Conservation (phyloP, 2,888 invertebrate genomes). For the Acrobasis consociella region DNA sequence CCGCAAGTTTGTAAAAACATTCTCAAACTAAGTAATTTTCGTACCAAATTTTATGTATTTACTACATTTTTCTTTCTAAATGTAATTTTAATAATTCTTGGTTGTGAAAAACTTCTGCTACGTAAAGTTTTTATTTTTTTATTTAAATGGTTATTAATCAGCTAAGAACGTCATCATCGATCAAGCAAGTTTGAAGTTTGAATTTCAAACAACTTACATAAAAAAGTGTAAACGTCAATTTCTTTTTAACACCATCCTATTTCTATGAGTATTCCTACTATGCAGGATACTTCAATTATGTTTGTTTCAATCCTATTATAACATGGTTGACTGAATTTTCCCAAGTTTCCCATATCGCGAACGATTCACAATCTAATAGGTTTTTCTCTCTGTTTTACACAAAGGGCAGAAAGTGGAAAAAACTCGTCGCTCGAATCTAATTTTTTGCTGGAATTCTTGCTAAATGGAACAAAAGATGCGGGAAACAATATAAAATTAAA, state of each 20-base stretch:
- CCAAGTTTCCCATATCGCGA: neutral
- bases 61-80: too few relatives aligned
- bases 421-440: neutral
- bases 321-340: neutral
- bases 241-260: neutral
- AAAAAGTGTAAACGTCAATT: too few relatives aligned
- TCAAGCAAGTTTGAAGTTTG: too few relatives aligned
- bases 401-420: slow-evolving; percentile 3
- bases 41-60: too few relatives aligned
- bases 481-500: too few relatives aligned
- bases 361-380: neutral
- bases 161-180: too few relatives aligned
- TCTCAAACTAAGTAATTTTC: too few relatives aligned
- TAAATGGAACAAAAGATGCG: slow-evolving; percentile 38
- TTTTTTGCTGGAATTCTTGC: slow-evolving; percentile 24
- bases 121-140: too few relatives aligned
- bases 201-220: neutral
- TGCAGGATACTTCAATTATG: neutral
- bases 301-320: neutral
- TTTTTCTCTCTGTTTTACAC: neutral
- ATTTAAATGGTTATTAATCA: too few relatives aligned
- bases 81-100: too few relatives aligned
- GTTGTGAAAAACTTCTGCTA: too few relatives aligned
- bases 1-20: too few relatives aligned
- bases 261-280: neutral